Evolutionary conservation across 2,113 vertebrate species (phyloP), one percentile per base, ranked within the genome.

Genomic region (Myrmecobius fasciatus): DNA sequence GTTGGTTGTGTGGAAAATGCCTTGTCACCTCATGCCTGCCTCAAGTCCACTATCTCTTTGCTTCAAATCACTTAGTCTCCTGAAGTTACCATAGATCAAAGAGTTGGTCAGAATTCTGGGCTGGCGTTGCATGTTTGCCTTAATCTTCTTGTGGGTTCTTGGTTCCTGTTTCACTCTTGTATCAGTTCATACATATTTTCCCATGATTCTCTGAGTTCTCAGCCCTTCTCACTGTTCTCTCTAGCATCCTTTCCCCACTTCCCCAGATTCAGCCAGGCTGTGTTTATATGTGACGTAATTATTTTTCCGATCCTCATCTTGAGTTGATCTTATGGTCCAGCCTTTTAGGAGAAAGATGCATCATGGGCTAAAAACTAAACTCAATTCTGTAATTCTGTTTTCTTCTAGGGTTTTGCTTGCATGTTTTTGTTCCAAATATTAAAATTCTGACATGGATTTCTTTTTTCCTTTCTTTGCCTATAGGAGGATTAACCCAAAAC

Each of bases 401-500:
- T 43, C 36, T 91, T 94, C 12, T 56, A 89, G 26, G 56, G 93
- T 91, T 22, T 43, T 92, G 52, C 3, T 28, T 24, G 93, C n/a
- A 92, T 8, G 20, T 89, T 94, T 94, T 94, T 92, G 52, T 53
- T 54, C 94, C 52, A 96, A 25, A 89, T 25, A 83, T 67, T 91
- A 91, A 93, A 56, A 43, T 83, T 97, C 20, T 93, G 14, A 48
- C 52, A 91, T 89, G 43, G 24, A 6, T 92, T 96, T 52, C 67
- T 96, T 53, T 89, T 96, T 96, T 28, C 1, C 95, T 96, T 94
- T 96, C 95, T 14, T 53, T 95, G 94, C 75, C 96, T 75, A 11
- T 97, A 99, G 99, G 99, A 94, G 99, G 99, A 31, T 97, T 99
- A 17, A n/a, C 97, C 0, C 52, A 96, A 17, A 99, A 99, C 97